A percentile compares a stretch with the other conserved stretches of the same genome.
Evolutionary conservation across 2,888 invertebrate species (phyloP).

Genomic region (Polyommatus icarus): DNA sequence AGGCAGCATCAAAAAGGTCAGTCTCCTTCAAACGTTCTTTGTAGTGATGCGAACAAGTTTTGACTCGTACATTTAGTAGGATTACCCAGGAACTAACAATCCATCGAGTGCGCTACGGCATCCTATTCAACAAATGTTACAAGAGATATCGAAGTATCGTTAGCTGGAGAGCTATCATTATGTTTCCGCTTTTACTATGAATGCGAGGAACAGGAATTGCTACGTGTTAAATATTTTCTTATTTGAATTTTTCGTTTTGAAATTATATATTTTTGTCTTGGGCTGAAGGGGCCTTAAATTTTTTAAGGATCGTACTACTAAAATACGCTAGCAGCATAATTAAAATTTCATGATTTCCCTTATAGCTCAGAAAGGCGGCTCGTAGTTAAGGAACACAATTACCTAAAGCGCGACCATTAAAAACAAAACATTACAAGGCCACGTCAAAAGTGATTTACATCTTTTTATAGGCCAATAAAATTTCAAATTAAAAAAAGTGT

Average conservation of each 20-base stretch:
- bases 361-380: not conserved
- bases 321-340: not conserved
- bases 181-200: not conserved
- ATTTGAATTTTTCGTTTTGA: not conserved
- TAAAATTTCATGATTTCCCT: not conserved
- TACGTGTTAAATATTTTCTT: not conserved
- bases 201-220: not conserved
- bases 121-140: not conserved
- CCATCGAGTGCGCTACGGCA: not conserved
- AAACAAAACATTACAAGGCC: not conserved
- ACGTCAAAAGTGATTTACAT: not conserved
- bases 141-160: not conserved
- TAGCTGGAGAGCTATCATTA: not conserved
- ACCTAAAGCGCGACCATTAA: not conserved
- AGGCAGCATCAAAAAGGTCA: not conserved
- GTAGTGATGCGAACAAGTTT: not conserved
- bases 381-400: not conserved
- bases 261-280: not conserved
- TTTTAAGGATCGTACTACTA: not conserved
- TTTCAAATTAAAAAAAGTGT: conserved; percentile 19
- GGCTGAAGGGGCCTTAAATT: not conserved
- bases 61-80: conserved; percentile 1
- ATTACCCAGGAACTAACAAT: not conserved
- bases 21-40: not conserved
- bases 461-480: conserved; percentile 17